A percentile compares a stretch with the other conserved stretches of the same genome.
Evolutionary conservation across 2,888 invertebrate species (phyloP).

Genomic region (Cerceris ruficornis): DNA sequence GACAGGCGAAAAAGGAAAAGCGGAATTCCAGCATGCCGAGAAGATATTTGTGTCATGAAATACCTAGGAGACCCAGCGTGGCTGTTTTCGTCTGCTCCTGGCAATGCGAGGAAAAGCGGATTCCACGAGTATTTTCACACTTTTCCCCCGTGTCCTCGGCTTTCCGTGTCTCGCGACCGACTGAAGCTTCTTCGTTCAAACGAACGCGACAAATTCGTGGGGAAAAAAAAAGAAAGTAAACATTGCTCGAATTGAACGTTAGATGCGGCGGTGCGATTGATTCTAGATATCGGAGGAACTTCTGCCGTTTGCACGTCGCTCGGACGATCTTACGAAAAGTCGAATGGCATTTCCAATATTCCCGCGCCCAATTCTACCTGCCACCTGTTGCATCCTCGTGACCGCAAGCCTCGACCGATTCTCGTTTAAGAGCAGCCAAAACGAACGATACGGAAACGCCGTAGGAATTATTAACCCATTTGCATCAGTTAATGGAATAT

Average conservation of each 20-base stretch:
- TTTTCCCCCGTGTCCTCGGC: background rate
- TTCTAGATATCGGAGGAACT: too few species aligned
- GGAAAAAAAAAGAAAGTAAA: background rate
- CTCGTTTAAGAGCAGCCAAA: background rate
- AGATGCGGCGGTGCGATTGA: too few species aligned
- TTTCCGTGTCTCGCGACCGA: background rate
- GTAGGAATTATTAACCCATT: background rate
- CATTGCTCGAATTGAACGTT: background rate
- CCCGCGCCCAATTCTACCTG: conserved; percentile 5
- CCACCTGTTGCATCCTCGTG: conserved; percentile 53
- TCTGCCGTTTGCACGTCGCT: background rate
- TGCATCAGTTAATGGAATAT: too few species aligned
- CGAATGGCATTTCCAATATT: background rate
- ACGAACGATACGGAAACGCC: background rate
- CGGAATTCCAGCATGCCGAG: conserved; percentile 71
- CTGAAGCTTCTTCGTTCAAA: background rate
- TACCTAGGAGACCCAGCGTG: conserved; percentile 63
- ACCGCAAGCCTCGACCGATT: conserved; percentile 5
- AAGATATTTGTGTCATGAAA: conserved; percentile 78
- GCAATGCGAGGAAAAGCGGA: conserved; percentile 62
- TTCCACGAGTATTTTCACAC: conserved; percentile 45
- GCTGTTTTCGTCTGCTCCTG: conserved; percentile 65
- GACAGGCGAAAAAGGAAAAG: conserved; percentile 71
- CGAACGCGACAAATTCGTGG: background rate
- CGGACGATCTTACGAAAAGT: background rate